Conservation (phyloP, 2,797 vertebrate species). For the Hybognathus amarus region DNA sequence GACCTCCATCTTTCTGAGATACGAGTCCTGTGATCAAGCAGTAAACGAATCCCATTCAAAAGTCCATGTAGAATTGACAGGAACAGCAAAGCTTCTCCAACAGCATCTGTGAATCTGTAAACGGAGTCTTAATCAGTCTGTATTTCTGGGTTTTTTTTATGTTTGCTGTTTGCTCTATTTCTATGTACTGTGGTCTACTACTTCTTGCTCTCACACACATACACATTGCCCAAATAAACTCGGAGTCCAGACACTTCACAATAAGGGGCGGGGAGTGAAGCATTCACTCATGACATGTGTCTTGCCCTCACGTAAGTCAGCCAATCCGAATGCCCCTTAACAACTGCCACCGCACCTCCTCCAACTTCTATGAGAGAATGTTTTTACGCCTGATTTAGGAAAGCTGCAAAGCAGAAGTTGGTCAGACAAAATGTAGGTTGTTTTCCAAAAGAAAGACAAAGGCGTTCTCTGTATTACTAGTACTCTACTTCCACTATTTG, state of each 20-base stretch:
- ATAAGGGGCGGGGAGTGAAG: slow-evolving; percentile 61
- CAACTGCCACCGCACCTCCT: slow-evolving; percentile 31
- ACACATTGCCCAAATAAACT: slow-evolving; percentile 69
- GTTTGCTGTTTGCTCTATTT: not conserved
- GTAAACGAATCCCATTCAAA: slow-evolving; percentile 54
- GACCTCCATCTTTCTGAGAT: slow-evolving; percentile 71
- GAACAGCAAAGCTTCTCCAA: slow-evolving; percentile 44
- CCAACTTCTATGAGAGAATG: not conserved
- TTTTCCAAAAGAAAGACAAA: slow-evolving; percentile 39
- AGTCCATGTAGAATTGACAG: slow-evolving; percentile 56
- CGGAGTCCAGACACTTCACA: slow-evolving; percentile 61
- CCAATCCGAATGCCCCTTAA: slow-evolving; percentile 40
- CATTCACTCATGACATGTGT: slow-evolving; percentile 51
- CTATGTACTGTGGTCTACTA: not conserved
- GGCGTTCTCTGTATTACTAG: slow-evolving; percentile 4
- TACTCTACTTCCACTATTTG: not conserved
- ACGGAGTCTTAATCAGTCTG: not conserved
- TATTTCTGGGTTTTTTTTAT: too few species aligned
- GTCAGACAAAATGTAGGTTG: not conserved
- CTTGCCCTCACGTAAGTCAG: slow-evolving; percentile 57
- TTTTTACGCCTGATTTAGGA: slow-evolving; percentile 13
- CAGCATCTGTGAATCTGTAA: slow-evolving; percentile 35
- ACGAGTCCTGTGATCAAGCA: slow-evolving; percentile 42
- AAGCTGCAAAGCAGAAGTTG: not conserved
- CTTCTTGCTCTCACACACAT: slow-evolving; percentile 31